A percentile compares a stretch with the other conserved stretches of the same genome.
Conservation (phyloP, 2,888 invertebrate species). For the Hyalella azteca region DNA sequence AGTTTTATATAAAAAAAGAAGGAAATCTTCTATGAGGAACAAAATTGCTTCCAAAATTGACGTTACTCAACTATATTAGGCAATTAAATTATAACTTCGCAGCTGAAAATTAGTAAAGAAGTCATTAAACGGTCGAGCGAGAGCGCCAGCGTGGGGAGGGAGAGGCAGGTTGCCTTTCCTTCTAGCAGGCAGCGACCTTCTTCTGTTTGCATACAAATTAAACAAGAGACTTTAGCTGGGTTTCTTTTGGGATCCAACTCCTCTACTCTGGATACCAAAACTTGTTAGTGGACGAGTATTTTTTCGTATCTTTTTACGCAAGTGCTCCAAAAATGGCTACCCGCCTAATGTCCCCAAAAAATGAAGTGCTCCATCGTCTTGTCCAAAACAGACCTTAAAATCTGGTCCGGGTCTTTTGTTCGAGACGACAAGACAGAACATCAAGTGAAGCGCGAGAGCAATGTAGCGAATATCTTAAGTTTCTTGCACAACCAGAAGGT, state of each 20-base stretch:
- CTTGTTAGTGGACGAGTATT: conserved; percentile 14
- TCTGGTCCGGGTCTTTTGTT: background rate
- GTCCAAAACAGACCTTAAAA: conserved; percentile 13
- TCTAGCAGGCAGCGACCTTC: conserved; percentile 1
- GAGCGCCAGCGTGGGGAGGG: too few species aligned
- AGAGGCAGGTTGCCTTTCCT: too few species aligned
- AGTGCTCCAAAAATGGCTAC: conserved; percentile 8
- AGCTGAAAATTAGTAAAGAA: too few species aligned
- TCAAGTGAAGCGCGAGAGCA: too few species aligned
- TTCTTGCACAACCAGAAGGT: too few species aligned
- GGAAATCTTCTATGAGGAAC: too few species aligned
- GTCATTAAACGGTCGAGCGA: too few species aligned
- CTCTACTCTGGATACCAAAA: conserved; percentile 25
- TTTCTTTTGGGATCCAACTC: conserved; percentile 32
- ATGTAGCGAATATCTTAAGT: too few species aligned
- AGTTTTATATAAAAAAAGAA: too few species aligned
- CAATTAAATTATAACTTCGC: too few species aligned
- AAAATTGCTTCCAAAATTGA: too few species aligned
- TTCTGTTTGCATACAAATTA: conserved; percentile 36
- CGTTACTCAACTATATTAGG: too few species aligned
- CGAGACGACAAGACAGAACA: background rate
- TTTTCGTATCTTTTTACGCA: background rate
- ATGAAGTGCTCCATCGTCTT: conserved; percentile 17
- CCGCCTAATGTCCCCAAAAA: conserved; percentile 26
- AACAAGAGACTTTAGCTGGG: conserved; percentile 12